Base-by-base conservation (phyloP, 2,797 vertebrate genomes). In the Ceryle rudis region DNA sequence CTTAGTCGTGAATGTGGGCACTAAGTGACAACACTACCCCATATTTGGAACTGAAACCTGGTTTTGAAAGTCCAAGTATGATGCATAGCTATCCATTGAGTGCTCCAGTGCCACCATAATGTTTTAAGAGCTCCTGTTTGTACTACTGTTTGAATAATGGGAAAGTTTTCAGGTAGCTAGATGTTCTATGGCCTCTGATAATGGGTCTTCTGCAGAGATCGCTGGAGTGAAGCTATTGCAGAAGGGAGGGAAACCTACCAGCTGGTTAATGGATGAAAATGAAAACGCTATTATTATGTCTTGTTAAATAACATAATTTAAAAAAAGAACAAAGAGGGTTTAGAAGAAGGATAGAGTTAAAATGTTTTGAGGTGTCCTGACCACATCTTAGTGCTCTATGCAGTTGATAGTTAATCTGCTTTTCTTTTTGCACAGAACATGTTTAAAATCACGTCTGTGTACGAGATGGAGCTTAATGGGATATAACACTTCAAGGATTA, bases 401-500 rank as follows among this genome's bases (percentile, higher is more conserved):
- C 22, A 39, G 41, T 28, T 65, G 37, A 17, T 46, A 37, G 47
- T 89, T 92, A 74, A 74, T 86, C 73, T 90, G 55, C 41, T 90
- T 91, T 95, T 83, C 46, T 82, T 19, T 81, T 90, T 95, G 65
- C 70, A 51, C 62, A 79, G 85, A 83, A 31, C 29, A 14, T 66
- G 46, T 79, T 95, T 86, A 70, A 58, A 93, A 84, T 81, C 70
- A 31, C 61, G 46, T 86, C 70, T 88, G 21, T 44, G 19, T 79
- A 16, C 13, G 66, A 74, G 58, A 62, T 70, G 20, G n/a, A 92
- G 35, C 58, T 95, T 86, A 90, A 51, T 39, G 54, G 35, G 51
- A 71, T 81, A 86, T 91, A 89, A 62, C 70, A 73, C 39, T 91
- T 86, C 37, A 81, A 47, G 79, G 49, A 72, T 84, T 91, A 81